phyloP scores from a whole-genome alignment of 2,113 vertebrate species.

The Oryzias melastigma region DNA sequence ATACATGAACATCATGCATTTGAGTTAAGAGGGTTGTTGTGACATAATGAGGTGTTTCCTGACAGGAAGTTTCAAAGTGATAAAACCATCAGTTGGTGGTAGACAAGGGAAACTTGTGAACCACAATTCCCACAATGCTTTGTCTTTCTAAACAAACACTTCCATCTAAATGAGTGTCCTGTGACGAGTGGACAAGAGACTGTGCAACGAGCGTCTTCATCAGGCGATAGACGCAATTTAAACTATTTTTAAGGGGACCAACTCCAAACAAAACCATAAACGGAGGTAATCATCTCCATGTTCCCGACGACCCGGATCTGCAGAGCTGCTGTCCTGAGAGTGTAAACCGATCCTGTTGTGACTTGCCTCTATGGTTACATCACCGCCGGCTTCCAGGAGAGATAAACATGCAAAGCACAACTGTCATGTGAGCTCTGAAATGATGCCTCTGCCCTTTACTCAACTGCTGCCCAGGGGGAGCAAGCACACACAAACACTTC shows the following conservation, averaged over 20 bases:
- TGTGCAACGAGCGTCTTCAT: too few species aligned
- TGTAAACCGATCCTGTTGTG: not conserved
- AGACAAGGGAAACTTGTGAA: too few species aligned
- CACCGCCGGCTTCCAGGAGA: not conserved
- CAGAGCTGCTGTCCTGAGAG: not conserved
- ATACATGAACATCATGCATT: too few species aligned
- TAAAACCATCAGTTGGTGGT: too few species aligned
- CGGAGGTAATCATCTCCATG: not conserved
- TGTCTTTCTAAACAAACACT: too few species aligned
- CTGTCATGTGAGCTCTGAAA: conserved; percentile 45
- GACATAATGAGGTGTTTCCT: too few species aligned
- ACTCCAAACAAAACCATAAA: not conserved
- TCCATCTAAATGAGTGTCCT: too few species aligned
- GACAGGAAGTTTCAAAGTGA: too few species aligned
- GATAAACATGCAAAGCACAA: conserved; percentile 12
- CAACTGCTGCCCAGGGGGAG: not conserved
- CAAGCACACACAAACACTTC: conserved; percentile 1
- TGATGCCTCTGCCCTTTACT: conserved; percentile 23
- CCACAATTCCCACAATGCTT: too few species aligned
- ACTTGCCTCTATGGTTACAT: conserved; percentile 9
- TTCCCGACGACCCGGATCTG: not conserved
- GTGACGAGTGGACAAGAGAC: too few species aligned
- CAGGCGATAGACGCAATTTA: not conserved
- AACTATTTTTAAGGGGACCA: not conserved
- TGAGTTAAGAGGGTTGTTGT: too few species aligned